Evolutionary conservation across 2,797 vertebrate genomes (phyloP), one percentile per base, ranked within the genome.

Genomic region (Hephaestus fuliginosus): DNA sequence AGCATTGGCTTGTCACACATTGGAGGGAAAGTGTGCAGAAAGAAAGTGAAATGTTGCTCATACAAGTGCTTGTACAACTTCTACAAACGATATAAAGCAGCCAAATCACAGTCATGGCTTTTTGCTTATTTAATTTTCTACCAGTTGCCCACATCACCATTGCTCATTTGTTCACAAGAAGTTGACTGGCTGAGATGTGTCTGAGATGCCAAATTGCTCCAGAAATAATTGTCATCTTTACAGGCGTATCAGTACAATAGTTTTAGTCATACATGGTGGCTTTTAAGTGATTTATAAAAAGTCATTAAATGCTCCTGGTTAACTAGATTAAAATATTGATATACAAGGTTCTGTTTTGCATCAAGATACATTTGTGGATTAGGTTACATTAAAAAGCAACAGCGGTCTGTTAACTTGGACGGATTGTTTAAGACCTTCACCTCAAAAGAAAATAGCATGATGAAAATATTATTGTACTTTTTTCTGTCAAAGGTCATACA

Each of bases 401-500:
- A 68, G 61, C 18, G 17, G 18, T 64, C 25, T 18, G 2, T 74
- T 68, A 12, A 51, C 17, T 17, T 64, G 7, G 51, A 78, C 56
- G 5, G 4, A 53, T 69, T 57, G 48, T 72, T 58, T 33, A 61
- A 73, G 5, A 48, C 17, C 33, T 58, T 63, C 17, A 64, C 30
- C 14, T 61, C 49, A 20, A 67, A 52, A 57, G 44, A 67, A 75
- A 80, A 68, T 30, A 48, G 22, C 48, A 48, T 64, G 41, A 49
- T 70, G 43, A 81, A 81, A 88, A 90, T 78, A 80, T 84, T 81
- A 46, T 85, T 51, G 39, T 83, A 13, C 65, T 25, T 66, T 46
- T 58, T 71, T 64, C 44, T 70, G 57, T 66, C 49, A 46, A 22
- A 69, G 69, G 74, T 82, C 72, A 71, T 10, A 58, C 68, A 78